Evolutionary conservation across 2,797 vertebrate species (phyloP).

Genomic region (Emys orbicularis): DNA sequence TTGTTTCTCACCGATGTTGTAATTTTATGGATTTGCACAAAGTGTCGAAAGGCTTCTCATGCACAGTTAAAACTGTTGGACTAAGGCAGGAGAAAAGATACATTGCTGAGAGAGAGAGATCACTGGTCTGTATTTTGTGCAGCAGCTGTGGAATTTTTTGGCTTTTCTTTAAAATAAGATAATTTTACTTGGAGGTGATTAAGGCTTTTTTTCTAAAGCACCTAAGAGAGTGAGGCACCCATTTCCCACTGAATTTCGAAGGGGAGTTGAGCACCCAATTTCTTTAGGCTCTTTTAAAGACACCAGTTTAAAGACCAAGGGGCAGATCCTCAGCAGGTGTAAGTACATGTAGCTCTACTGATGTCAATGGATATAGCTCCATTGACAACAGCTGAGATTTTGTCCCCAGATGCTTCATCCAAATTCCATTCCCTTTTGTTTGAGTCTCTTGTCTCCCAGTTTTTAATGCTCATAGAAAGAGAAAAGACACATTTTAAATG

Average conservation of each 20-base stretch:
- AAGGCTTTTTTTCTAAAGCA: background rate
- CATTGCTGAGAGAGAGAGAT: background rate
- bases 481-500: background rate
- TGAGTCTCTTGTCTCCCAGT: background rate
- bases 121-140: background rate
- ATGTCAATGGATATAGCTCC: background rate
- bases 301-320: background rate
- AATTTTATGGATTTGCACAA: constrained; percentile 34
- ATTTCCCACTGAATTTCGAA: background rate
- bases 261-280: background rate
- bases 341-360: background rate
- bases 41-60: background rate
- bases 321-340: background rate
- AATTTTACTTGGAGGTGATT: too few species aligned
- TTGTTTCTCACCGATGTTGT: background rate
- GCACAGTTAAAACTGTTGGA: background rate
- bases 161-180: background rate
- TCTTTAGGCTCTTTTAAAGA: background rate
- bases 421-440: background rate
- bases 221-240: background rate
- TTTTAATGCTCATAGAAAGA: background rate
- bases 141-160: background rate
- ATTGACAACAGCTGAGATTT: background rate
- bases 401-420: background rate
- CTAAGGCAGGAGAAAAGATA: background rate